Base-by-base conservation (phyloP, 2,797 vertebrate species). In the Emydoidea blandingii region DNA sequence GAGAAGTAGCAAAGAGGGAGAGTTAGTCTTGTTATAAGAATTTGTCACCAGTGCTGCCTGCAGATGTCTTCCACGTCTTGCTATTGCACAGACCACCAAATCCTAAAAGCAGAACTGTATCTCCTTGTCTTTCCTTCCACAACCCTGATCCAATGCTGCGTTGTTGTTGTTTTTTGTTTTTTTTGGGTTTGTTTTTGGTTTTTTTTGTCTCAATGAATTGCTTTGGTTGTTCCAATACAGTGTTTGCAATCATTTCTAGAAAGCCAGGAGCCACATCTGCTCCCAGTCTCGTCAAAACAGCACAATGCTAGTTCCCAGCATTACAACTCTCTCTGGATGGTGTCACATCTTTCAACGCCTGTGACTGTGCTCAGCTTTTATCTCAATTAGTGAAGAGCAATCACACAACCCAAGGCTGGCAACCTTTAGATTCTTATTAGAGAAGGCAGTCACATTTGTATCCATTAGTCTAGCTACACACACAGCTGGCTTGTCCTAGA, bases 41-140 rank as follows among this genome's bases (percentile, higher is more conserved):
- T 93, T 94, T 92, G 74, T 96, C 81, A 92, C 76, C 53, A 50
- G 8, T 84, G 91, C 65, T 96, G 47, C 91, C 94, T 90, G 86
- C 1, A 0, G n/a, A 4, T 93, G 92, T 91, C 88, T 96, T 96
- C 91, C 86, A 93, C 78, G 62, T 96, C 87, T 96, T 94, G 86
- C 88, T 95, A 89, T 90, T 94, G 93, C 91, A 92, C 90, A 94
- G 87, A n/a, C 52, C 93, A n/a, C 91, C 93, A 93, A 86, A 84
- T 1, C 0, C 44, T 95, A 76, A 25, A 92, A 83, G 76, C 86
- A 68, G 89, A 92, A 74, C 68, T 85, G 57, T 79, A 81, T n/a
- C 87, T 88, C 83, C 88, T 93, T 83, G 94, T 59, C 87, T 92
- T 95, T 53, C 87, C 49, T 93, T 85, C 88, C 90, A 72, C 89